Conservation (phyloP, 1,140 invertebrate species). For the Reticulitermes speratus region DNA sequence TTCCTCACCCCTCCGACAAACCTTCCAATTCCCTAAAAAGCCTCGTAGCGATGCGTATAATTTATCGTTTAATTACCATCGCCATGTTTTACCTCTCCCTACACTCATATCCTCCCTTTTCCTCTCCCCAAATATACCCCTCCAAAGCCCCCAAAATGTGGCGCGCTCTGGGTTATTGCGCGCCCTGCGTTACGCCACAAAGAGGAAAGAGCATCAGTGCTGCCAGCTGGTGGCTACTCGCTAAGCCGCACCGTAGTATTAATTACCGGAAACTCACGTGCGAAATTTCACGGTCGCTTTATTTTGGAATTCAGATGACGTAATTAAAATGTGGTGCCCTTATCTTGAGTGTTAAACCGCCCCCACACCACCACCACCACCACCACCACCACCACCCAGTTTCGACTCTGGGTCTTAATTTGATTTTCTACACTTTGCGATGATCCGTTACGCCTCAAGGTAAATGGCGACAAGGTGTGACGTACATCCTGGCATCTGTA, state of each 20-base stretch:
- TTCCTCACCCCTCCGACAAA: neutral
- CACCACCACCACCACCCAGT: neutral
- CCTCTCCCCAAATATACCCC: neutral
- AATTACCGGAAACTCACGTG: neutral
- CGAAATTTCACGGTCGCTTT: neutral
- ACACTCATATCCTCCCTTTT: neutral
- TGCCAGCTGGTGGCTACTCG: neutral
- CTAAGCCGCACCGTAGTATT: constrained; percentile 8
- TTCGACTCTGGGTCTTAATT: neutral
- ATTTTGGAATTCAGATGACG: constrained; percentile 7
- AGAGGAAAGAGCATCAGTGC: neutral
- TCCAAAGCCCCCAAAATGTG: neutral
- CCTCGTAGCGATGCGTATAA: constrained; percentile 26
- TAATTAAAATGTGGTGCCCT: neutral
- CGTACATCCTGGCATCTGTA: neutral
- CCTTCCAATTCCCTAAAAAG: constrained; percentile 26
- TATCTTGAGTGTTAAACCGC: neutral
- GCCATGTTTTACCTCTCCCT: constrained; percentile 24
- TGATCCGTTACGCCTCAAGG: neutral
- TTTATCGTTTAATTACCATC: constrained; percentile 29
- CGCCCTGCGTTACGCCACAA: neutral
- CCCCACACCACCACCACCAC: neutral
- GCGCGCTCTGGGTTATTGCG: neutral
- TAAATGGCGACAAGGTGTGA: neutral
- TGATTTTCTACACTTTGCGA: neutral